These are phyloP conservation scores for Ferrisia virgata DNA, from an alignment of 2,888 invertebrate species.

Conservation along the genomic window DNA sequence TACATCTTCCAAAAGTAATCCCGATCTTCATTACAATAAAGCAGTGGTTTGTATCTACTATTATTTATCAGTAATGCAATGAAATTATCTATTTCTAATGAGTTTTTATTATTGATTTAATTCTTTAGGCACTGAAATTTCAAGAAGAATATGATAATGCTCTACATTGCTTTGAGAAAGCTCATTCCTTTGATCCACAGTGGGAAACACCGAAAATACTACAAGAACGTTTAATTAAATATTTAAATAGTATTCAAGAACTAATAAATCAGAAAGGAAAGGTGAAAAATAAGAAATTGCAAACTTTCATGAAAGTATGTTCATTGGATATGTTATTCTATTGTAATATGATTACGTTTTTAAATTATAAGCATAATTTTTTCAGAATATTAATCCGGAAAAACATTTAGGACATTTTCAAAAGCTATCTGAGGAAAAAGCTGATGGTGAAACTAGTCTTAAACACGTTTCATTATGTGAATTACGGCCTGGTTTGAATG, in stretches of 20 bases:
- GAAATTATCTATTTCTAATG: not conserved
- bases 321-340: not conserved
- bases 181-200: slow-evolving; percentile 68
- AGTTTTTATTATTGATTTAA: not conserved
- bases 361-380: not conserved
- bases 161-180: slow-evolving; percentile 65
- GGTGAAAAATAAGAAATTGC: slow-evolving; percentile 69
- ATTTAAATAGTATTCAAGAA: slow-evolving; percentile 64
- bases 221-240: slow-evolving; percentile 62
- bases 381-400: slow-evolving; percentile 35
- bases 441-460: slow-evolving; percentile 54
- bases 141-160: slow-evolving; percentile 73
- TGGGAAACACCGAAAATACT: slow-evolving; percentile 69
- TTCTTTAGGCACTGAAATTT: slow-evolving; percentile 68
- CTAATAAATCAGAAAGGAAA: slow-evolving; percentile 67
- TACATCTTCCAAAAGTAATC: slow-evolving; percentile 66
- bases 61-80: not conserved
- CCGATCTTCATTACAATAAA: slow-evolving; percentile 81
- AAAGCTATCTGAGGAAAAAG: slow-evolving; percentile 41
- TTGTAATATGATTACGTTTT: not conserved
- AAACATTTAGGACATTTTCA: slow-evolving; percentile 35
- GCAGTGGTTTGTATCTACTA: slow-evolving; percentile 65
- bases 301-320: slow-evolving; percentile 65
- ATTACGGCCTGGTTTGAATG: slow-evolving; percentile 64
- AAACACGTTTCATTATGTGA: slow-evolving; percentile 57